Evolutionary conservation across 1,140 invertebrate genomes (phyloP), one percentile per base, ranked within the genome.

Genomic region (Gonatopus flavifemur): DNA sequence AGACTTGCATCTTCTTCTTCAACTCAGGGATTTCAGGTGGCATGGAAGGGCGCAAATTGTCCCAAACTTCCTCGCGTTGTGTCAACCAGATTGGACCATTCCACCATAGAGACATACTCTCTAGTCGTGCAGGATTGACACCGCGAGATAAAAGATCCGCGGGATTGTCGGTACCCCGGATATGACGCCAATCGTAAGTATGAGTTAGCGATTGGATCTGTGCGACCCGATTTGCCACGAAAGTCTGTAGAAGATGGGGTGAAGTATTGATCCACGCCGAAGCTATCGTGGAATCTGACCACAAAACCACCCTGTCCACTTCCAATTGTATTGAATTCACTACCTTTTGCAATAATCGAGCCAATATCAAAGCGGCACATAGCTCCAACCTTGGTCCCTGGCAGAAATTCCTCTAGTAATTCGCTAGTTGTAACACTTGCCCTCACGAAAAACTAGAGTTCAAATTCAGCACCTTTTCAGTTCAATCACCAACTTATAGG

Each of bases 1-100:
- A 9, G 1, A 36, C 15, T 24, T 21, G 21, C 12, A 7, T n/a
- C 20, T 16, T 25, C 9, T 20, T 20, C 13, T 28, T 43, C 13
- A 22, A 15, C 15, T 49, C 42, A 9, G 39, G 24, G 3, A 41
- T 38, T 13, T 13, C 13, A 4, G 5, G 19, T 0, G 10, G 15
- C 15, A 3, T 5, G 5, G 10, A 12, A 2, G 2, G 2, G 25
- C 7, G 8, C 4, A 12, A 48, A 13, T 21, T 36, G 16, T 10
- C 1, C 6, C 9, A 21, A 10, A 15, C 16, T 10, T 28, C 10
- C 21, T 41, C 12, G 13, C 18, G 10, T 3, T 15, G 2, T 12
- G 13, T 3, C 13, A 57, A 15, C 59, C 64, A 68, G 3, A 9
- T 1, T 8, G 64, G 62, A 0, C 57, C 62, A 10, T 35, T 7